Evolutionary conservation across 2,113 vertebrate genomes (phyloP).

Genomic region (Fulmarus glacialis): DNA sequence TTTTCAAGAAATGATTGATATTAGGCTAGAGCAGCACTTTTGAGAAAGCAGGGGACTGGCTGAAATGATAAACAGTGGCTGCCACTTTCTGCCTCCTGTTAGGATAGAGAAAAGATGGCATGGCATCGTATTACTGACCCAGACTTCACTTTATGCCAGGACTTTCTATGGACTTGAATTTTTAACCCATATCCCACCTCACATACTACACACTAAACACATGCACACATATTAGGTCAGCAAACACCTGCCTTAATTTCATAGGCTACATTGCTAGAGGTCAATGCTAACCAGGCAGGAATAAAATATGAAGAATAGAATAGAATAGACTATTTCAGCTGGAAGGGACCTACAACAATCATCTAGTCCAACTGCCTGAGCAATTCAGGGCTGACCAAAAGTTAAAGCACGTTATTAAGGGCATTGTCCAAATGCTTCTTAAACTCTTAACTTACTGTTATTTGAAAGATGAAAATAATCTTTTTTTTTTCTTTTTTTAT

Average conservation of each 20-base stretch:
- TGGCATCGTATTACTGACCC: neutral
- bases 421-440: neutral
- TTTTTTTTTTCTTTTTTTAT: neutral
- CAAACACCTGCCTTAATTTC: neutral
- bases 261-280: neutral
- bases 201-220: neutral
- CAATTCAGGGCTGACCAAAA: neutral
- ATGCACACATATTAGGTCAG: neutral
- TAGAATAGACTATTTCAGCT: neutral
- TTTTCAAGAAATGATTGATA: neutral
- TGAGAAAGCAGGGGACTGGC: neutral
- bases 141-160: neutral
- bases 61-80: neutral
- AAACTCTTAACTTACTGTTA: neutral
- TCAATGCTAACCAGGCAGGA: neutral
- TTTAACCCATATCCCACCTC: neutral
- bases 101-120: neutral
- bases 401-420: neutral
- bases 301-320: neutral
- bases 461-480: neutral
- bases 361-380: neutral
- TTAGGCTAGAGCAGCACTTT: neutral
- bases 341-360: accelerated
- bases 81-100: neutral
- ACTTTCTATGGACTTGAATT: neutral